Base-by-base conservation (phyloP, 53 echinoderm and acorn worm genomes). In the Paracentrotus lividus region DNA sequence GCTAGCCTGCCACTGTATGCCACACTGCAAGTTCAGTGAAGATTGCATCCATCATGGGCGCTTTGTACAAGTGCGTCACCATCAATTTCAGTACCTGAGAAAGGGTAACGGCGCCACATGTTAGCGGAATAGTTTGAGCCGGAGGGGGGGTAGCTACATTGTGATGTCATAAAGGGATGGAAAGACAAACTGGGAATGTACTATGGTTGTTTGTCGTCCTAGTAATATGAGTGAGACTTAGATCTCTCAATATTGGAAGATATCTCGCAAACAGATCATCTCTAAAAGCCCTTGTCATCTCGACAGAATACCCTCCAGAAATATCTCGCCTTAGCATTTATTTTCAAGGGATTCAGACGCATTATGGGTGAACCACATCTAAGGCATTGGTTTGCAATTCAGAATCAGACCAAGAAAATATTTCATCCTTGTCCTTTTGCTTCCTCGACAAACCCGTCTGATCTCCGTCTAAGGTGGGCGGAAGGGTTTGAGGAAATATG, bases 321-420 rank as follows among this genome's bases (percentile, higher is more conserved):
- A 72, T 85, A 88, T 88, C 66, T 65, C 90, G 66, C 64, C 90
- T 5, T 42, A 34, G 90, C 90, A 90, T 90, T 90, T 90, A 90
- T 90, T 90, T 90, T 44, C 49, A 90, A 64, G 90, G 90, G 90
- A 90, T 90, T 90, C 9, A 8, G 43, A 42, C 23, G 90, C 85
- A 85, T 85, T 85, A 85, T 13, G 85, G 26, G 26, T 85, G 47
- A 85, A 85, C 85, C 49, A 85, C 85, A 51, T 85, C 85, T 47
- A 29, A 85, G 85, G 29, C 51, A 47, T 26, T 49, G 85, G 72
- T 72, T 72, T 72, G 72, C 72, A 38, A 38, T 72, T 20, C 36
- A 72, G 72, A 72, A 72, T 38, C 72, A 38, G 40, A 72, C 72
- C 72, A 72, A 38, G 72, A 38, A 36, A n/a, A 72, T 40, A 72